Evolutionary conservation across 2,113 vertebrate species (phyloP), one percentile per base, ranked within the genome.

Genomic region (Macrotus californicus): DNA sequence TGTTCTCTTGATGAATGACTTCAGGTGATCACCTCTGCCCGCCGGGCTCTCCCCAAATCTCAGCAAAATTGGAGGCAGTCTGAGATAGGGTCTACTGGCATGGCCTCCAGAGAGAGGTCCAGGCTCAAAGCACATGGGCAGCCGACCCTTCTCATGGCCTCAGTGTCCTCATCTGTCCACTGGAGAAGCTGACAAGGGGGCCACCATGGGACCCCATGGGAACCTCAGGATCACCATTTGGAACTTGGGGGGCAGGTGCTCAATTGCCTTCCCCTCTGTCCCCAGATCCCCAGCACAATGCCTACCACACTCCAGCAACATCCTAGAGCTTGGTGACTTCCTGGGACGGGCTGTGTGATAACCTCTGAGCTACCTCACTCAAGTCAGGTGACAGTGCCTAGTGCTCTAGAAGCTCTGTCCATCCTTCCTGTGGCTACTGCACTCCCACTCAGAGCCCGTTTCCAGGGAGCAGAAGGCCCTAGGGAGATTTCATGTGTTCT

Each of bases 361-460:
- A 7, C 48, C 77, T 43, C 39, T 12, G 21, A 11, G 4, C 52
- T 50, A 2, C 7, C n/a, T 75, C 5, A 2, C 64, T 46, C 8
- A 8, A 26, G 12, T 29, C 24, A 8, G 7, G 43, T 50, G 75
- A 8, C 31, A 26, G 31, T 41, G 10, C 52, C 77, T 39, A 46
- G 4, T 3, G 48, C 11, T 15, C 56, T 5, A 4, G 34, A 82
- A 13, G 22, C 5, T 48, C 46, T 70, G 3, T 10, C n/a, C 22
- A 3, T 19, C 64, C 66, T 59, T 3, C 8, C 14, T 2, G 7
- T 1, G 21, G 7, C 39, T 1, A 2, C 61, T 1, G 2, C 4
- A 2, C 0, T 6, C 34, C 76, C 16, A 3, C 92, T 46, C 8
- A 13, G 26, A 43, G 41, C 29, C 54, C 21, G 2, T 6, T 13